These are phyloP conservation scores for Chamaea fasciata DNA, from an alignment of 2,113 vertebrate species.

Conservation along the genomic window DNA sequence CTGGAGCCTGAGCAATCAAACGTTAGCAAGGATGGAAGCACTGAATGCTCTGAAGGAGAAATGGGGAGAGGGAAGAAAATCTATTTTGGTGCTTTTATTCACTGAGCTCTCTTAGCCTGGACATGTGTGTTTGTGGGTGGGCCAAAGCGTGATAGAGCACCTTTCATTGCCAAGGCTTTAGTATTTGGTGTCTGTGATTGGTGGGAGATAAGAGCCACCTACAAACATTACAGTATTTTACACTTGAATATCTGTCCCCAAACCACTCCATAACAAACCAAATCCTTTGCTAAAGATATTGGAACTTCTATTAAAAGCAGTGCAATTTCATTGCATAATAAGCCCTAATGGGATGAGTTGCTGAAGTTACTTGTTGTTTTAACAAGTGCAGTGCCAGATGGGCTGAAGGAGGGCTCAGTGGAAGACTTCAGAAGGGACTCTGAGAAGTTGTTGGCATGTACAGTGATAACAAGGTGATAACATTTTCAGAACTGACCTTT, in stretches of 20 bases:
- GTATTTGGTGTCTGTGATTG: background rate
- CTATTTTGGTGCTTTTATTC: background rate
- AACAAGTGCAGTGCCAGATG: background rate
- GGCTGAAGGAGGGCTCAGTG: background rate
- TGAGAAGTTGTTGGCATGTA: background rate
- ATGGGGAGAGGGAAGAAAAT: background rate
- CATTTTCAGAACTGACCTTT: slow-evolving; percentile 10
- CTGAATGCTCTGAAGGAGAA: background rate
- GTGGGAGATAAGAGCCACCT: background rate
- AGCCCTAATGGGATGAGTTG: background rate
- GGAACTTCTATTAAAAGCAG: background rate
- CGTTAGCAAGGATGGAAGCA: background rate
- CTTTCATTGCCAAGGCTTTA: background rate
- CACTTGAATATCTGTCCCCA: background rate
- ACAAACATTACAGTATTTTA: background rate
- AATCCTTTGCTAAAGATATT: background rate
- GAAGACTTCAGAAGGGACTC: background rate
- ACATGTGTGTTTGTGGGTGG: background rate
- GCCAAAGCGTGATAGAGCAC: accelerated
- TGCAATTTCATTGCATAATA: background rate
- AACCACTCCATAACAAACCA: background rate
- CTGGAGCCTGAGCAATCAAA: background rate
- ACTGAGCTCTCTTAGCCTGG: background rate
- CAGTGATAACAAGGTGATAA: background rate
- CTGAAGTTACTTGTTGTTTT: background rate